A percentile compares a stretch with the other conserved stretches of the same genome.
phyloP scores from a whole-genome alignment of 2,888 invertebrate genomes.

The Xylophagus ater region DNA sequence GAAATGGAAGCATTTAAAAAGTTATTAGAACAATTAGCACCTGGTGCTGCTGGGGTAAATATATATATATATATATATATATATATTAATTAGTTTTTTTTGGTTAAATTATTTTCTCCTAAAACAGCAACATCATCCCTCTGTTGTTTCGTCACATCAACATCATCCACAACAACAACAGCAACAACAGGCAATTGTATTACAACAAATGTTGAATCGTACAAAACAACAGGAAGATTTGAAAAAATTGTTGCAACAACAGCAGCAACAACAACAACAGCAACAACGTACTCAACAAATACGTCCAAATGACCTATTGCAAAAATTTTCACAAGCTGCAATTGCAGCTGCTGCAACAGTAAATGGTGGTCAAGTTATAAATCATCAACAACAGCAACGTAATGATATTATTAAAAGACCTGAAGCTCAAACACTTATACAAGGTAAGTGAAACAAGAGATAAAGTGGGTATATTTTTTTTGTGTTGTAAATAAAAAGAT shows the following conservation, averaged over 20 bases:
- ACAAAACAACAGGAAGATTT: constrained; percentile 18
- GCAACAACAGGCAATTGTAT: constrained; percentile 20
- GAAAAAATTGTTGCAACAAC: too few species aligned
- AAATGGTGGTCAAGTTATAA: background rate
- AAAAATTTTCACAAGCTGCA: constrained; percentile 6
- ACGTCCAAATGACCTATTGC: constrained; percentile 5
- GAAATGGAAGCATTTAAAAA: constrained; percentile 71
- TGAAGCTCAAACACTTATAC: constrained; percentile 66
- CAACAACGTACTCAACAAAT: constrained; percentile 31
- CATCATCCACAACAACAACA: constrained; percentile 13
- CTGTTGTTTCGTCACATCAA: constrained; percentile 7
- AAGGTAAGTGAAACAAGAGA: constrained; percentile 53
- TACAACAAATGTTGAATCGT: constrained; percentile 18
- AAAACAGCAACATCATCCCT: constrained; percentile 9
- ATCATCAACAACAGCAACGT: constrained; percentile 3
- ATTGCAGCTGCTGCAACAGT: background rate
- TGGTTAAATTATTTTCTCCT: too few species aligned
- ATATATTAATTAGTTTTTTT: too few species aligned
- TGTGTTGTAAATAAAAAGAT: too few species aligned
- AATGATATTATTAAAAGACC: constrained; percentile 55
- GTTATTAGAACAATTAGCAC: constrained; percentile 39
- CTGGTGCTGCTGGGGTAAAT: constrained; percentile 1
- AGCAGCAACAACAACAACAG: constrained; percentile 30
- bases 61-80: too few species aligned
- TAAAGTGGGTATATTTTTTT: too few species aligned